Conservation (phyloP, 2,888 invertebrate genomes). For the Frankliniella fusca region DNA sequence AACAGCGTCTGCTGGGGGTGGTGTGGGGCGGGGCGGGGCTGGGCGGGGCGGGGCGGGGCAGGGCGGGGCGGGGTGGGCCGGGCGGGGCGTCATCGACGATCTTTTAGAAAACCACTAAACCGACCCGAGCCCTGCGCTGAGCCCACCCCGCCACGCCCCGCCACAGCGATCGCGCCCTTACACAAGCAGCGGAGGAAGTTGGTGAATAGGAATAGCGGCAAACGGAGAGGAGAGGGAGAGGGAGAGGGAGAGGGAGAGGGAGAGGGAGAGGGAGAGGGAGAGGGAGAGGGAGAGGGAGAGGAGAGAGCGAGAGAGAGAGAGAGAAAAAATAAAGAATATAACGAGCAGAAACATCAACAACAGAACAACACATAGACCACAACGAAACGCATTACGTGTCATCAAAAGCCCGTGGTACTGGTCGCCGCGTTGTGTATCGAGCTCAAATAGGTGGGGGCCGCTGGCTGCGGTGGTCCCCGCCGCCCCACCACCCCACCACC, state of each 20-base stretch:
- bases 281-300: background rate
- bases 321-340: background rate
- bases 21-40: no score
- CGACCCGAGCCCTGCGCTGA: background rate
- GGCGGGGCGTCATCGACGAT: slow-evolving; percentile 8
- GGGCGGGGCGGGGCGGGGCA: no score
- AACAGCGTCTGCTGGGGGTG: background rate
- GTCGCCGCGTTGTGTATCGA: background rate
- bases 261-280: no score
- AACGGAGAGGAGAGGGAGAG: no score
- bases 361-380: background rate
- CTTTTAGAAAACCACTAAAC: slow-evolving; percentile 9
- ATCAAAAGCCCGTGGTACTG: background rate
- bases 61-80: background rate
- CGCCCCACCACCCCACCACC: background rate
- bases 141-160: background rate
- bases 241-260: no score
- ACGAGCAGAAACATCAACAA: background rate
- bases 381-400: background rate
- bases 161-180: background rate
- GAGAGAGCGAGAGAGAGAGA: background rate
- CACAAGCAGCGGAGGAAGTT: no score
- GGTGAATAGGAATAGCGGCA: no score
- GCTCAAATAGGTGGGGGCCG: background rate
- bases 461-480: background rate